Evolutionary conservation across 2,113 vertebrate genomes (phyloP).

Genomic region (Amphiprion percula): DNA sequence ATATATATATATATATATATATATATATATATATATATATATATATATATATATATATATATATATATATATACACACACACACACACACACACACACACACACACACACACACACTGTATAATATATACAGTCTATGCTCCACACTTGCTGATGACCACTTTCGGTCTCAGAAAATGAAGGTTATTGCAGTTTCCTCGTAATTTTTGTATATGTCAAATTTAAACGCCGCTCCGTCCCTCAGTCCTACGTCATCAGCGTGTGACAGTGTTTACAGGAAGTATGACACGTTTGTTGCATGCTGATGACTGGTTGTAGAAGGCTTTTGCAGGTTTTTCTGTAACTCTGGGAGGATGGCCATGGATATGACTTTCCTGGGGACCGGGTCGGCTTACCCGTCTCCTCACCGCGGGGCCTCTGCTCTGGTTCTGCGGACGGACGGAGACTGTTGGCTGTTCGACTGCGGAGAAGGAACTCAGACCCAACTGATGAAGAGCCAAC

Average conservation of each 20-base stretch:
- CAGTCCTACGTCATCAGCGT: conserved; percentile 42
- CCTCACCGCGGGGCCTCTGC: conserved; percentile 90
- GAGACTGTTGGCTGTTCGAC: conserved; percentile 96
- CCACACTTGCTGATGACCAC: too few relatives aligned
- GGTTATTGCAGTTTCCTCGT: too few relatives aligned
- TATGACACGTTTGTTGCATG: rapidly evolving
- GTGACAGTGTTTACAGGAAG: conserved; percentile 31
- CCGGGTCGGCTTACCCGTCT: conserved; percentile 90
- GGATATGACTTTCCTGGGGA: conserved; percentile 95
- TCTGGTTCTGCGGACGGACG: conserved; percentile 88
- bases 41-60: too few relatives aligned
- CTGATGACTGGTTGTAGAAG: background rate
- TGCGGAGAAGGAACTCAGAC: conserved; percentile 97
- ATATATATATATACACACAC: too few relatives aligned
- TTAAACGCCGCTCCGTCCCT: conserved; percentile 9
- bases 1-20: too few relatives aligned
- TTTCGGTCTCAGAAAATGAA: too few relatives aligned
- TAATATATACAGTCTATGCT: too few relatives aligned
- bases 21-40: too few relatives aligned
- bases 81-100: too few relatives aligned
- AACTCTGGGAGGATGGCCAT: conserved; percentile 84
- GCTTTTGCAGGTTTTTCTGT: too few relatives aligned
- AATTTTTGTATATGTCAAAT: too few relatives aligned
- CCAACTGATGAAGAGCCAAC: conserved; percentile 91
- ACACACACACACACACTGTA: too few relatives aligned